phyloP scores from a whole-genome alignment of 2,797 vertebrate species.

The Paramormyrops hopkinsi region DNA sequence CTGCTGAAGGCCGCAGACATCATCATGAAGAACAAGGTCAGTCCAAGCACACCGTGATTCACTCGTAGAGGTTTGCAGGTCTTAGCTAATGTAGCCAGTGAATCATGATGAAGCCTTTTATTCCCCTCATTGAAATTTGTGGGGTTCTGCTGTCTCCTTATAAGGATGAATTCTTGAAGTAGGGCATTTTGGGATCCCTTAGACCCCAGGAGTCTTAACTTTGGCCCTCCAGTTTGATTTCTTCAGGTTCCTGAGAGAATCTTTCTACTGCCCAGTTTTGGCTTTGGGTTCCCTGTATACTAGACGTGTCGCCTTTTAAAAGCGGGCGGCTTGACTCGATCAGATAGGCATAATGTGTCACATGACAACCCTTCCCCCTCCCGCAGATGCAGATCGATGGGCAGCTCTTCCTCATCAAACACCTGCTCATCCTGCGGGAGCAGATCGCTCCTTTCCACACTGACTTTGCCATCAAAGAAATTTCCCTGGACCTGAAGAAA shows the following conservation, averaged over 20 bases:
- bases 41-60: conserved; percentile 31
- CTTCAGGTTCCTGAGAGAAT: neutral
- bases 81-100: neutral
- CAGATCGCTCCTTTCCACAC: conserved; percentile 99
- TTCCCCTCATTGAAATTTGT: conserved; percentile 47
- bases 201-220: neutral
- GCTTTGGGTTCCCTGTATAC: neutral
- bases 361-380: conserved; percentile 21
- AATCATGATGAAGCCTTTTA: conserved; percentile 26
- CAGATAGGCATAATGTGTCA: neutral
- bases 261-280: neutral
- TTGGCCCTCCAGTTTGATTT: neutral
- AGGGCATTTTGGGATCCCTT: neutral
- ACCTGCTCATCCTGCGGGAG: conserved; percentile 97
- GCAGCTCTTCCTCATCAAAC: conserved; percentile 98
- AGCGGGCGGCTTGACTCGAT: neutral
- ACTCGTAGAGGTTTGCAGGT: neutral
- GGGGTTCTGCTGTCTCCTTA: conserved; percentile 41
- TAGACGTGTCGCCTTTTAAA: neutral
- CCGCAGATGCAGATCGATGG: conserved; percentile 86
- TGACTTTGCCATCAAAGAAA: conserved; percentile 99
- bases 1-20: conserved; percentile 87
- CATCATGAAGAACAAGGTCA: conserved; percentile 95
- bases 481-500: conserved; percentile 99
- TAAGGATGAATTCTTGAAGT: conserved; percentile 38